Base-by-base conservation (phyloP, 2,797 vertebrate species). In the Microctenopoma stevenorrisi region DNA sequence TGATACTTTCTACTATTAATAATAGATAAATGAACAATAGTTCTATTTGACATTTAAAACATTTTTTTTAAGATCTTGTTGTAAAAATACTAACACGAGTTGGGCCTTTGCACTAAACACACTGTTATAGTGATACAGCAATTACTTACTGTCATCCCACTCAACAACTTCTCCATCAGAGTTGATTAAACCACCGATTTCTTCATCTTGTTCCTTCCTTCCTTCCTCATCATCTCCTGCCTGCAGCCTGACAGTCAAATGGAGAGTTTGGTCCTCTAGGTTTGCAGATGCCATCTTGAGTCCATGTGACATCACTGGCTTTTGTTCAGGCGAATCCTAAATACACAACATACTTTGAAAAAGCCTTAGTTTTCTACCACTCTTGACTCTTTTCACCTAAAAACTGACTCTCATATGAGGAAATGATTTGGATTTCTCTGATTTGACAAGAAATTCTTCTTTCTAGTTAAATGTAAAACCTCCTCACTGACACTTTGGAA, bases 91-190 rank as follows among this genome's bases (percentile, higher is more conserved):
- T 49, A 35, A 18, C 8, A 59, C 10, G 26, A 15, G n/a, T 18
- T 0, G 3, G 30, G 15, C 13, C 15, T 44, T 1, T 49, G 18
- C 15, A 2, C 9, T 54, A 13, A 62, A 50, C 2, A 0, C 3
- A 16, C 4, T 15, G 15, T 25, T 26, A n/a, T 47, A 37, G 10
- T 11, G 10, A 22, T 22, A 22, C 22, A 22, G 22, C 3, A 64
- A 47, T 50, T 35, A 87, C 87, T 88, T 71, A 91, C 89, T 71
- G 22, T 63, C 59, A 30, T 86, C 74, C 87, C 87, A 90, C 37
- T 88, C 87, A 35, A 90, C 77, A 69, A 88, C 85, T 57, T 90
- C 87, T 63, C 89, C 87, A 28, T 91, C 87, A 10, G 86, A 88
- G 76, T 89, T 90, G 76, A 90, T 89, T 71, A 90, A 86, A 64